phyloP scores from a whole-genome alignment of 2,797 vertebrate species.

The Chrysocyon brachyurus region DNA sequence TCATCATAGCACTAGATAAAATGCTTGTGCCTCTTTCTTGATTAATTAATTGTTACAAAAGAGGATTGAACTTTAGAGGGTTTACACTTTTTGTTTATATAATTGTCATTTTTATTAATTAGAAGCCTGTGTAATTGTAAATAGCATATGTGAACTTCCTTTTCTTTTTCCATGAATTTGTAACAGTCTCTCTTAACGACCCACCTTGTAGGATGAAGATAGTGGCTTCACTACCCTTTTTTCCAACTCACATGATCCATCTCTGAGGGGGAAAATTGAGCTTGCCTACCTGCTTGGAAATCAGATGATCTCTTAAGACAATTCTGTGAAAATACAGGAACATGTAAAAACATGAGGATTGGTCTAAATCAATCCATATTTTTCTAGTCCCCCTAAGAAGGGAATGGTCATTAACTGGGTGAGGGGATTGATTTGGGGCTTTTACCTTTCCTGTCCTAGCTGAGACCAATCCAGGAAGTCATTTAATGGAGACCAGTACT shows the following conservation, averaged over 20 bases:
- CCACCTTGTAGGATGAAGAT: slow-evolving; percentile 44
- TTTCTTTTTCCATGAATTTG: slow-evolving; percentile 59
- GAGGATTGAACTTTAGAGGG: slow-evolving; percentile 30
- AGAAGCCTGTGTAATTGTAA: not conserved
- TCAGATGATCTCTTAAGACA: slow-evolving; percentile 44
- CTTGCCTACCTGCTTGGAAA: slow-evolving; percentile 23
- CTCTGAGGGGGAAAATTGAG: slow-evolving; percentile 51
- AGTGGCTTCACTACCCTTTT: not conserved
- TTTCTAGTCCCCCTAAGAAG: slow-evolving; percentile 2
- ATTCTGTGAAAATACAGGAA: not conserved
- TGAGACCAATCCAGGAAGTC: not conserved
- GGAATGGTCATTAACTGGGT: not conserved
- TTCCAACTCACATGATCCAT: slow-evolving; percentile 29
- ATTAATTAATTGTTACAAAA: slow-evolving; percentile 46
- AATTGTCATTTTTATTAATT: slow-evolving; percentile 54
- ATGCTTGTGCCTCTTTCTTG: slow-evolving; percentile 30
- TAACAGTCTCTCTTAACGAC: slow-evolving; percentile 25
- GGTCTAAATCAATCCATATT: slow-evolving; percentile 14
- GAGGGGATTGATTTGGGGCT: not conserved
- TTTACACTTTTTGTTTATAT: slow-evolving; percentile 17
- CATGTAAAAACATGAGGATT: slow-evolving; percentile 14
- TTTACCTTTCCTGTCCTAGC: not conserved
- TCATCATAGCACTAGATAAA: slow-evolving; percentile 15
- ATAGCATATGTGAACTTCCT: not conserved
- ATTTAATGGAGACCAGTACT: not conserved